Conservation (phyloP, 2,888 invertebrate species). For the Copidosoma aretas region DNA sequence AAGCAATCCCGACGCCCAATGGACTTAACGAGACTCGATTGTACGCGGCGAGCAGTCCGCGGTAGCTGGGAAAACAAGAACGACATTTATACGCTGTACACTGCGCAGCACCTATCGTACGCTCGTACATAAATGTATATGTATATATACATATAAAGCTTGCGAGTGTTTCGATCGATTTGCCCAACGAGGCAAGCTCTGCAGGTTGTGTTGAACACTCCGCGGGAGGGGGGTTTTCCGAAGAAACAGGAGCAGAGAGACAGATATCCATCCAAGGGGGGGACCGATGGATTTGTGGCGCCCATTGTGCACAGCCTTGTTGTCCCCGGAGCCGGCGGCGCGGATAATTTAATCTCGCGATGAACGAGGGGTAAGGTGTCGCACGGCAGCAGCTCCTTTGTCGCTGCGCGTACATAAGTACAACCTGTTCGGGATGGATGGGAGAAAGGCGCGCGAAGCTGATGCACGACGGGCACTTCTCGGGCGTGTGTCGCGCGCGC, state of each 20-base stretch:
- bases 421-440: background rate
- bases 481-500: too few relatives aligned
- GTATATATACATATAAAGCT: background rate
- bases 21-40: constrained; percentile 37
- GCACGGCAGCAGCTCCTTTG: too few relatives aligned
- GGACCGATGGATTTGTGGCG: constrained; percentile 46
- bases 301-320: constrained; percentile 44
- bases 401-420: background rate
- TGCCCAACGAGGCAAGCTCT: background rate
- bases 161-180: constrained; percentile 25
- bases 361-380: constrained; percentile 38
- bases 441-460: constrained; percentile 11
- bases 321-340: too few relatives aligned
- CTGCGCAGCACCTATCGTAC: background rate
- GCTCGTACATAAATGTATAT: constrained; percentile 20
- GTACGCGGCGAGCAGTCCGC: constrained; percentile 5
- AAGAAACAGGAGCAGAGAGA: constrained; percentile 4
- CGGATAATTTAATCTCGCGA: constrained; percentile 57
- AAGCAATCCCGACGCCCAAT: constrained; percentile 8
- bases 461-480: too few relatives aligned
- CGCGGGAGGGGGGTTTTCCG: background rate
- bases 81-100: background rate
- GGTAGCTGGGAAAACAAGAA: background rate
- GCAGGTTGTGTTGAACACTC: too few relatives aligned
- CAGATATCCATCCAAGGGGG: constrained; percentile 41